Conservation (phyloP, 2,797 vertebrate species). For the Crocodylus rhombifer region DNA sequence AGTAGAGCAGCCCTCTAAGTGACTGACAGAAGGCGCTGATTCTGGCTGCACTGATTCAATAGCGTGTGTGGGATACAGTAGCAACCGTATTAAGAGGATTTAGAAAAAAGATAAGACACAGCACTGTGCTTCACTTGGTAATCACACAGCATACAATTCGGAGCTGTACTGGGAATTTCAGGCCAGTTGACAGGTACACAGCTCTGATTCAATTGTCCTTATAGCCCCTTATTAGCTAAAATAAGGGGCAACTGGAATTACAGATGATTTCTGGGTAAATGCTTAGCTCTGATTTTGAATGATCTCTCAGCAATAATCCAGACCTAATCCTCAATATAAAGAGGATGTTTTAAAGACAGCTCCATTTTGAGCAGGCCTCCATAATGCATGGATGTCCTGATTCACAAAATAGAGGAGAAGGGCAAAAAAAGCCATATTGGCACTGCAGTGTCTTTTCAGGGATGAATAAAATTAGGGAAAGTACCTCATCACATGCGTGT, state of each 20-base stretch:
- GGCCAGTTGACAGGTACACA: slow-evolving; percentile 52
- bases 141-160: neutral
- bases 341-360: slow-evolving; percentile 21
- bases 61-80: neutral
- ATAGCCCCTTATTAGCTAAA: slow-evolving; percentile 29
- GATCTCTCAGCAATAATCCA: slow-evolving; percentile 66
- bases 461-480: neutral
- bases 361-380: slow-evolving; percentile 43
- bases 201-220: slow-evolving; percentile 56
- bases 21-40: slow-evolving; percentile 13
- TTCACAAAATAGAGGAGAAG: neutral
- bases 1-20: neutral
- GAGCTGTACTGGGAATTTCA: slow-evolving; percentile 35
- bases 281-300: slow-evolving; percentile 16
- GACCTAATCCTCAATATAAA: slow-evolving; percentile 42
- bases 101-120: slow-evolving; percentile 21
- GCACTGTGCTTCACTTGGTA: slow-evolving; percentile 10
- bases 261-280: slow-evolving; percentile 59
- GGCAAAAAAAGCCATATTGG: neutral
- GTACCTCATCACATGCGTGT: neutral
- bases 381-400: slow-evolving; percentile 11
- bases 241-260: slow-evolving; percentile 59
- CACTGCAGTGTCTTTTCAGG: neutral
- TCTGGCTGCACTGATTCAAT: neutral
- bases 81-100: neutral